Evolutionary conservation across 2,113 vertebrate species (phyloP).

Genomic region (Leptosomus discolor): DNA sequence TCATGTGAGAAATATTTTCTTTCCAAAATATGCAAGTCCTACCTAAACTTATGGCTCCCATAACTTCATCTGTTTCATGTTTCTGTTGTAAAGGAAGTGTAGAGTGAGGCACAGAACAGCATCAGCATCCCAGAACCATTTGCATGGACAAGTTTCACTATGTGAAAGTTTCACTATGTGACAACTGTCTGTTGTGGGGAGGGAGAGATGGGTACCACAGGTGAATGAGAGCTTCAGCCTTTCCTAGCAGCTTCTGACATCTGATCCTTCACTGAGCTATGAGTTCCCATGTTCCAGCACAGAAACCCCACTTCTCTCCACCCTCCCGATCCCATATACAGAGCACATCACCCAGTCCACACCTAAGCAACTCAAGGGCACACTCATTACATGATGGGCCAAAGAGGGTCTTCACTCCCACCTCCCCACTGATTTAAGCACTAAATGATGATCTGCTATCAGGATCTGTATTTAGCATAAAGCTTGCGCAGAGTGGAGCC

Average conservation of each 20-base stretch:
- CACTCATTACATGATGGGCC: neutral
- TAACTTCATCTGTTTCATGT: neutral
- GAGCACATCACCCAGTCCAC: neutral
- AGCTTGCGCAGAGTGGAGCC: neutral
- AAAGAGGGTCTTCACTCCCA: neutral
- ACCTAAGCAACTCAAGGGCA: neutral
- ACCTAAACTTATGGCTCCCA: neutral
- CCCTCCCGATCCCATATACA: neutral
- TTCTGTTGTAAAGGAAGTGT: neutral
- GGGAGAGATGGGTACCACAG: neutral
- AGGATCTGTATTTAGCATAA: neutral
- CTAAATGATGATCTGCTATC: neutral
- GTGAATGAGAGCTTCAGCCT: neutral
- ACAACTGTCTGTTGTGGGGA: neutral
- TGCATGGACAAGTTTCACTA: neutral
- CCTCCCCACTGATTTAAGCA: neutral
- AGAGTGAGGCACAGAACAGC: neutral
- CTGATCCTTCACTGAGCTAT: neutral
- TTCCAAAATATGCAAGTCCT: neutral
- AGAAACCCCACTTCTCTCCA: neutral
- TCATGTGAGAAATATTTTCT: neutral
- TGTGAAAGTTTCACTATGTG: accelerated
- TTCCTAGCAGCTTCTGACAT: neutral
- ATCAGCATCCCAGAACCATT: neutral
- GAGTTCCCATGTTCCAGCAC: neutral